These are phyloP conservation scores for Garra rufa DNA, from an alignment of 2,113 vertebrate genomes.

Conservation along the genomic window DNA sequence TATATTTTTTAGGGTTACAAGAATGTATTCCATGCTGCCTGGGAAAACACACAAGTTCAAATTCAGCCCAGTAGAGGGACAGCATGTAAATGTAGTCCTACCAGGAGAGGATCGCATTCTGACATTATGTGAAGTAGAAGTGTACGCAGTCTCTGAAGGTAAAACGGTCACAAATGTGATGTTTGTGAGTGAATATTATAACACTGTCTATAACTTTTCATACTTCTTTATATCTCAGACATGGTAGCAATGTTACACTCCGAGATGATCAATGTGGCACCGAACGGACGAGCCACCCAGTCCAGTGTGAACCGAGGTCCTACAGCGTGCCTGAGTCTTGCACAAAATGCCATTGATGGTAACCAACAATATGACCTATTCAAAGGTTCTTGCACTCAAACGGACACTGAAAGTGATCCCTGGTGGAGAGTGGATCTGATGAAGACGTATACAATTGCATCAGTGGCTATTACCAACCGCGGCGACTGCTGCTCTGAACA, in stretches of 20 bases:
- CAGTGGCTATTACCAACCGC: slow-evolving; percentile 33
- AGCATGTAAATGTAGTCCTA: not conserved
- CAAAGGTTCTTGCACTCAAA: slow-evolving; percentile 32
- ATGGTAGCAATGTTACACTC: not conserved
- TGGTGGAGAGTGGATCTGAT: slow-evolving; percentile 40
- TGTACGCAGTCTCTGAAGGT: not conserved
- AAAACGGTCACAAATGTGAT: not conserved
- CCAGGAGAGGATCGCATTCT: not conserved
- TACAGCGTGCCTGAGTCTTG: not conserved
- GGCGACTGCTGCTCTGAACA: slow-evolving; percentile 11
- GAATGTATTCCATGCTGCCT: not conserved
- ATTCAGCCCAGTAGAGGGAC: not conserved
- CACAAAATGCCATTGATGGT: slow-evolving; percentile 35
- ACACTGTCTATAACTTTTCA: not conserved
- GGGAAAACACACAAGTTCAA: not conserved
- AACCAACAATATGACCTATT: slow-evolving; percentile 26
- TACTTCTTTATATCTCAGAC: not conserved
- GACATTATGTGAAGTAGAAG: slow-evolving; percentile 11
- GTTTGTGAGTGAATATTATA: not conserved
- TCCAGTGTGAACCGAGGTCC: slow-evolving; percentile 9
- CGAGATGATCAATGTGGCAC: not conserved
- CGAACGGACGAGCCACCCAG: slow-evolving; percentile 29
- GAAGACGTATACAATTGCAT: not conserved
- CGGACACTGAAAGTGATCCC: slow-evolving; percentile 5
- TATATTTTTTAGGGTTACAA: not conserved